A percentile compares a stretch with the other conserved stretches of the same genome.
phyloP scores from a whole-genome alignment of 2,113 vertebrate genomes.

The Climacteris rufus region DNA sequence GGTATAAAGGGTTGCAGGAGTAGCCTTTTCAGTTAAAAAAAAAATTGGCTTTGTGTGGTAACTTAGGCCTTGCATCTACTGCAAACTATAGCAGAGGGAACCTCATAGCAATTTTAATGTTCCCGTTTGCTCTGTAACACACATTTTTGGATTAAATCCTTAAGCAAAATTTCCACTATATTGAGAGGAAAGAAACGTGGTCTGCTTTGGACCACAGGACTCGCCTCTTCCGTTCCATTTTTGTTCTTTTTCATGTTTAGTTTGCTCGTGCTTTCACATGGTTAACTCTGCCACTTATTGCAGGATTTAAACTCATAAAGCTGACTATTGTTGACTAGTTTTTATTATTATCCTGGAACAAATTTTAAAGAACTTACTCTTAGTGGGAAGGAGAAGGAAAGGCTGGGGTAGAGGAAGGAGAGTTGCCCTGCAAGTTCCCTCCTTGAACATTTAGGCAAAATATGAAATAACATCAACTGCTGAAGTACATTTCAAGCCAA shows the following conservation, averaged over 20 bases:
- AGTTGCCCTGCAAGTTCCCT: background rate
- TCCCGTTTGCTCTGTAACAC: conserved; percentile 7
- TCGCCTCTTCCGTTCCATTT: background rate
- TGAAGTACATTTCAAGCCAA: background rate
- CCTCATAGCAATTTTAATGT: conserved; percentile 8
- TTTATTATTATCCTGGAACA: background rate
- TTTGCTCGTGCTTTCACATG: conserved; percentile 2
- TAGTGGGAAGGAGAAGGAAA: conserved; percentile 17
- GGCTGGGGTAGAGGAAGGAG: background rate
- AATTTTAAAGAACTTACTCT: conserved; percentile 12
- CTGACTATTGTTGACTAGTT: background rate
- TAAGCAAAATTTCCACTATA: conserved; percentile 45
- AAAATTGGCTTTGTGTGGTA: background rate
- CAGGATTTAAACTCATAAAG: conserved; percentile 3
- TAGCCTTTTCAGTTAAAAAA: background rate
- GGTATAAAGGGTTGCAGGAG: background rate
- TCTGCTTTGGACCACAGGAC: conserved; percentile 35
- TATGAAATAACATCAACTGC: background rate
- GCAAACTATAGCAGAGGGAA: conserved; percentile 5
- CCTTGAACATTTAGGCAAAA: background rate
- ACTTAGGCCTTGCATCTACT: background rate
- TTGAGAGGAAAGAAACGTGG: conserved; percentile 28
- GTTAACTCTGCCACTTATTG: background rate
- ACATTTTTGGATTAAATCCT: conserved; percentile 47
- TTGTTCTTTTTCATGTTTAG: conserved; percentile 8